Evolutionary conservation across 2,888 invertebrate species (phyloP), one percentile per base, ranked within the genome.

Genomic region (Macrosoma leucophasiata): DNA sequence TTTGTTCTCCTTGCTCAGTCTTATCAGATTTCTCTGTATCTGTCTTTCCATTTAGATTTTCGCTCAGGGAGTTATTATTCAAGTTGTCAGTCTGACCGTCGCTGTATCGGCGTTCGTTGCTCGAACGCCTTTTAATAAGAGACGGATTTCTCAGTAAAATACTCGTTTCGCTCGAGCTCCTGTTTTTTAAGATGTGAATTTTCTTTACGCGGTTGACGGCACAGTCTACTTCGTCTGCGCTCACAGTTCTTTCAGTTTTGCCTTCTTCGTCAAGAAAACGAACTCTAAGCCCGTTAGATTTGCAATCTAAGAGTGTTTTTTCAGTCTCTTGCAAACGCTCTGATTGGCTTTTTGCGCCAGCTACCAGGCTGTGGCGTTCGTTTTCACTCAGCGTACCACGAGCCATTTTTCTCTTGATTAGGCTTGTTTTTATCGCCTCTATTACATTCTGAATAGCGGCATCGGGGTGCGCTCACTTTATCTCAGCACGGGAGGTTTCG

Each of bases 101-200:
- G 50, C 71, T 72, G 43, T 62, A 64, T n/a, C 76, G 67, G 18
- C 72, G 68, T 32, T 79, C 77, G 19, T 58, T 56, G 48, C 66
- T 65, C 26, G 70, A 62, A 19, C 74, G 71, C 30, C 81, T 62
- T 48, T 78, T 79, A 48, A 73, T 67, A 10, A 84, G 59, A 15
- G 79, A 81, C 1, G 82, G 71, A 41, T 82, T 78, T 34, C 84
- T 66, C 29, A 85, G 50, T 31, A 84, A 52, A 29, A 85, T 73
- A 52, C 84, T 84, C 14, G 85, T 82, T 45, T 85, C 85, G 43
- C 85, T 85, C 3, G 84, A 84, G 52, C 85, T 84, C 39, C 84
- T 69, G 51, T 82, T 85, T 46, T 84, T 85, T 6, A 84, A 64
- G 33, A 85, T 76, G 52, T 85, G 85, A 42, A 85, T 75, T 57